These are phyloP conservation scores for Capitulum mitella DNA, from an alignment of 2,888 invertebrate genomes.

Conservation along the genomic window DNA sequence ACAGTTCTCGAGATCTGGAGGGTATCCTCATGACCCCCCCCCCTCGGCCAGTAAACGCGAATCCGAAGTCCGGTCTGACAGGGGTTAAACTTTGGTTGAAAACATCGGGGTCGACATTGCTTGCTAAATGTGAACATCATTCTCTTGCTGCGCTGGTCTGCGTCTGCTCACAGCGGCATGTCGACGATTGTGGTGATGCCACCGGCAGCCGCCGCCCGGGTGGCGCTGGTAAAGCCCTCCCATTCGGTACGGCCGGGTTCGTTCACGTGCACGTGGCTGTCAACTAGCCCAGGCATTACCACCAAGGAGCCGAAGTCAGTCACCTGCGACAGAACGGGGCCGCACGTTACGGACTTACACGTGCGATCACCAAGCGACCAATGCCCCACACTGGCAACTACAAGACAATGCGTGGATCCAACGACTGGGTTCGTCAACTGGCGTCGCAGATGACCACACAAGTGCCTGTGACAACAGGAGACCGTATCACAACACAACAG, in stretches of 20 bases:
- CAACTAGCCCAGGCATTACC: conserved; percentile 62
- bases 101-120: not conserved
- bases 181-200: conserved; percentile 65
- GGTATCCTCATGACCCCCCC: too few species aligned
- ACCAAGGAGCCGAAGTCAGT: conserved; percentile 49
- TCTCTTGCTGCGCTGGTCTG: too few species aligned
- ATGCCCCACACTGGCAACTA: too few species aligned
- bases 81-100: not conserved
- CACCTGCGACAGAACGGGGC: conserved; percentile 29
- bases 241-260: conserved; percentile 64
- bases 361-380: too few species aligned
- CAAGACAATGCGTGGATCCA: too few species aligned
- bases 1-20: too few species aligned
- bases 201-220: conserved; percentile 62
- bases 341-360: not conserved
- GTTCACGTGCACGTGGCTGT: conserved; percentile 65
- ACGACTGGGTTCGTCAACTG: too few species aligned
- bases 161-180: conserved; percentile 57
- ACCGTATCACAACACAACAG: too few species aligned
- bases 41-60: too few species aligned
- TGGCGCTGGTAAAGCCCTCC: conserved; percentile 65
- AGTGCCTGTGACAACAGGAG: too few species aligned
- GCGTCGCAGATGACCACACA: too few species aligned
- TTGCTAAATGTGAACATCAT: not conserved
- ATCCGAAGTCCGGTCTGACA: not conserved